These are phyloP conservation scores for Propithecus deckenii DNA, from an alignment of 2,797 vertebrate species.

Conservation along the genomic window DNA sequence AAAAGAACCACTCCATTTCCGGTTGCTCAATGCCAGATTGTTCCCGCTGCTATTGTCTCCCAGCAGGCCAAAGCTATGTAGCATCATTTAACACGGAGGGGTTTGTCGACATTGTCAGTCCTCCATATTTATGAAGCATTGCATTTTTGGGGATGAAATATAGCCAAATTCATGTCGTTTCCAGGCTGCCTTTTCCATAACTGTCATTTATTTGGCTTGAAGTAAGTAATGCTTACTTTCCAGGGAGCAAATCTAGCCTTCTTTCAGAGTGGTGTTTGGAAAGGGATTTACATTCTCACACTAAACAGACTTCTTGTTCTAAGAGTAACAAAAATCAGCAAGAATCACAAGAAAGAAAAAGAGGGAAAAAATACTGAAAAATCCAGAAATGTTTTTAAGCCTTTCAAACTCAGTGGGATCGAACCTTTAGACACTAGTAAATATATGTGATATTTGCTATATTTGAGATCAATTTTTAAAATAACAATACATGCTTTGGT, in stretches of 20 bases:
- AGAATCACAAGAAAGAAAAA: not conserved
- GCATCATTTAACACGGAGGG: conserved; percentile 32
- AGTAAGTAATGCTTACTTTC: conserved; percentile 51
- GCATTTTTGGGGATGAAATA: conserved; percentile 57
- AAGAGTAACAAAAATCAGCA: conserved; percentile 53
- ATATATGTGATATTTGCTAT: not conserved
- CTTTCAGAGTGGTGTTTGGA: conserved; percentile 45
- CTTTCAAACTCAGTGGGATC: not conserved
- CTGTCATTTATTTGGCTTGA: conserved; percentile 66
- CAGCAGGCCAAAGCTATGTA: conserved; percentile 29
- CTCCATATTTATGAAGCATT: conserved; percentile 45
- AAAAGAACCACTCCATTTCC: conserved; percentile 49
- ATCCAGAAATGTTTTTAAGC: not conserved
- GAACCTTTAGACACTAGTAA: not conserved
- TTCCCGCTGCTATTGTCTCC: conserved; percentile 42
- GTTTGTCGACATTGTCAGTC: conserved; percentile 55
- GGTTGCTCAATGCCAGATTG: conserved; percentile 27
- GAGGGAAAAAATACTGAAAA: not conserved
- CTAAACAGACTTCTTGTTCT: conserved; percentile 41
- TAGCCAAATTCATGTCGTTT: conserved; percentile 33
- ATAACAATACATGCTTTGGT: not conserved
- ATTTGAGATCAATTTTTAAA: conserved; percentile 30
- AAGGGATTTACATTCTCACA: conserved; percentile 46
- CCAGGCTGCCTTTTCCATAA: conserved; percentile 48
- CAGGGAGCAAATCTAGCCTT: conserved; percentile 52